Evolutionary conservation across 2,797 vertebrate species (phyloP), one percentile per base, ranked within the genome.

Genomic region (Rhynchotus rufescens): DNA sequence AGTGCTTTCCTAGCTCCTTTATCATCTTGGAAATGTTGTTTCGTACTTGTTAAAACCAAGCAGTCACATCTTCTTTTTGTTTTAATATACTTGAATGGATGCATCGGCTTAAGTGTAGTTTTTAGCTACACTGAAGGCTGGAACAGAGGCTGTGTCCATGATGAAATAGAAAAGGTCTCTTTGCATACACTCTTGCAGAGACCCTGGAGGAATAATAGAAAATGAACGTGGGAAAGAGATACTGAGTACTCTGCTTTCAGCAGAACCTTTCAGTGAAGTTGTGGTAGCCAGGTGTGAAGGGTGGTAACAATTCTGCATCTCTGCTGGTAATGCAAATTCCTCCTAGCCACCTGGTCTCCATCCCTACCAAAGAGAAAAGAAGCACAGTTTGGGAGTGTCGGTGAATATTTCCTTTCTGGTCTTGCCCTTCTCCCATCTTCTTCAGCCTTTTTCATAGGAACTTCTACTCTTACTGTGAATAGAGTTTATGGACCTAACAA

Each of bases 121-220:
- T 44, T 26, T 15, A 44, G 26, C 40, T 12, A 40, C 40, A 40
- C 12, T 40, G 40, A 40, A 40, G 40, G 40, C 42, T 26, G 13
- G 14, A 71, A 20, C 8, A 30, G 71, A 5, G 14, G 9, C 22
- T 22, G 7, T 65, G 71, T 44, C 25, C 28, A 19, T 28, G 38
- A 34, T 49, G 26, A 6, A 47, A 15, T 34, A 56, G n/a, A 68
- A 49, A 28, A 21, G 2, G 5, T 30, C 26, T 42, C 32, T 59
- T 45, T 30, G 10, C 14, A 36, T 15, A 52, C 16, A 4, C 0
- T 0, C 0, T 1, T 9, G 21, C n/a, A 4, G 2, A 14, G 59
- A 20, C 32, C 47, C 38, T 32, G 65, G 47, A 60, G 22, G 12
- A 51, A 66, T 54, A 7, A 5, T 15, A 54, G 40, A 56, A 60